phyloP scores from a whole-genome alignment of 2,888 invertebrate genomes.

The Portevinia maculata region DNA sequence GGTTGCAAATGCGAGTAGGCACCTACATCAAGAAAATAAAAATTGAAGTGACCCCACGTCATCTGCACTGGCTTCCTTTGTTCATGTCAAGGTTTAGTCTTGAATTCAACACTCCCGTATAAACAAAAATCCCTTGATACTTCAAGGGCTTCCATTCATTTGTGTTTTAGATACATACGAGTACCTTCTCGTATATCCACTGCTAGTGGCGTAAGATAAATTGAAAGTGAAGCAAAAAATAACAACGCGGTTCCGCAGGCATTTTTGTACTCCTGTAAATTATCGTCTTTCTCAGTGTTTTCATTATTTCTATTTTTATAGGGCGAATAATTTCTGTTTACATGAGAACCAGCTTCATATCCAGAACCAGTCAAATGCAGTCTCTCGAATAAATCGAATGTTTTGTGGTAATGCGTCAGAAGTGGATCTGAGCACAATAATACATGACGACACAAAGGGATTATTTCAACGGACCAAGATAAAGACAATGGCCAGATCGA shows the following conservation, averaged over 20 bases:
- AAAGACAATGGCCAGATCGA: constrained; percentile 28
- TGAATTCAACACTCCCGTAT: constrained; percentile 26
- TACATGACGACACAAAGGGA: constrained; percentile 29
- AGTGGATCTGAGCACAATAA: constrained; percentile 45
- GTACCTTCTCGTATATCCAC: too few species aligned
- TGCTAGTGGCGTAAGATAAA: constrained; percentile 27
- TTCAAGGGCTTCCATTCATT: background rate
- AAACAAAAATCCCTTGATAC: constrained; percentile 25
- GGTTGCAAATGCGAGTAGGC: constrained; percentile 1
- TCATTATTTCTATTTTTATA: constrained; percentile 74
- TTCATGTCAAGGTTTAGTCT: constrained; percentile 24
- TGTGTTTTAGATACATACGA: constrained; percentile 7
- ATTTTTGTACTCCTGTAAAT: constrained; percentile 44
- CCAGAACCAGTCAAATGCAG: constrained; percentile 76
- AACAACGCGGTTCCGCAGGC: constrained; percentile 43
- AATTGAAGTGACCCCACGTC: constrained; percentile 20
- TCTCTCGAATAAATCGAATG: constrained; percentile 77
- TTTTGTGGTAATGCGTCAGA: constrained; percentile 71
- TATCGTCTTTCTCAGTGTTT: constrained; percentile 49
- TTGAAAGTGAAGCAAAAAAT: constrained; percentile 12
- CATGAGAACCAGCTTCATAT: constrained; percentile 74
- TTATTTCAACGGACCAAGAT: constrained; percentile 37
- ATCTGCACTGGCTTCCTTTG: background rate
- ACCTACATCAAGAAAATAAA: constrained; percentile 25
- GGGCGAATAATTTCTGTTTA: constrained; percentile 77